Base-by-base conservation (phyloP, 1,140 invertebrate species). In the Macrocentrus cingulum region DNA sequence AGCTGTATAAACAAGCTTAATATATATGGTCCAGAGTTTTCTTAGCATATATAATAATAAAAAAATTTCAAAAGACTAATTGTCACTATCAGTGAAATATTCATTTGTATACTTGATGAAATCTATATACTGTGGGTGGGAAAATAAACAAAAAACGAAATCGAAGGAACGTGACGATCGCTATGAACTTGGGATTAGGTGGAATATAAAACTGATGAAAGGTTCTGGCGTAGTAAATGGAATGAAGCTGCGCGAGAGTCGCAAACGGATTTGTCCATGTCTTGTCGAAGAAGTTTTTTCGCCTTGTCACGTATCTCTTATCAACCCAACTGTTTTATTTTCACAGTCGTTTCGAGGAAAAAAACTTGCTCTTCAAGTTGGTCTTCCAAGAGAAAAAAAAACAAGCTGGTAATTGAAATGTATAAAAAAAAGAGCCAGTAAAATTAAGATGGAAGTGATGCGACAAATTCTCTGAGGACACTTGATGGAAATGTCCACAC, bases 61-160 rank as follows among this genome's bases (percentile, higher is more conserved):
- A n/a, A n/a, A 32, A 49, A 49, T 49, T 16, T 29, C 20, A 4
- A 18, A 49, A 34, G 29, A 49, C 29, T 34, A 49, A 36, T 15
- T 16, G 29, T 16, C 36, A 18, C n/a, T n/a, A n/a, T n/a, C n/a
- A 39, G 15, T 39, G 15, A 39, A 39, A 39, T 39, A 39, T 39
- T 39, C 37, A 29, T 29, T 29, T 29, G 25, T 9, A n/a, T n/a
- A 25, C 22, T 48, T 29, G 29, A 25, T 22, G 13, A 48, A 25
- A 22, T n/a, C 9, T 42, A 42, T n/a, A 18, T 8, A 42, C 13
- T 32, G 7, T 5, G 7, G 13, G 8, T 13, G 15, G 16, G 13
- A 49, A 29, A 32, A 4, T 2, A 13, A 2, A 8, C 5, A 32
- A 32, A 29, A 18, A 32, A 49, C 13, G 11, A 49, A 32, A 16